Evolutionary conservation across 2,888 invertebrate genomes (phyloP).

Genomic region (Drosophila yooni): DNA sequence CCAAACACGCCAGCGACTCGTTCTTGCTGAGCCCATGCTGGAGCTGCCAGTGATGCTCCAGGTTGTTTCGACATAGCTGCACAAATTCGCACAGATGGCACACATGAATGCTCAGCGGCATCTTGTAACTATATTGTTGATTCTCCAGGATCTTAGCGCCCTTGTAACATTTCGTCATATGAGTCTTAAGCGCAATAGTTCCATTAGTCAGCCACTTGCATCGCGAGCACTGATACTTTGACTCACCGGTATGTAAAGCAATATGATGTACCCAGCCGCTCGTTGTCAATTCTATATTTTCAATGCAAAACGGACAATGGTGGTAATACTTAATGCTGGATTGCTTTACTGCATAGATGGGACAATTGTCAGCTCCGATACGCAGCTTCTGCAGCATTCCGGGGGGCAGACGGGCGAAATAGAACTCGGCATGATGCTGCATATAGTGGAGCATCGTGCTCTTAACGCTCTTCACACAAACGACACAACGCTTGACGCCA

Average conservation of each 20-base stretch:
- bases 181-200: slow-evolving; percentile 11
- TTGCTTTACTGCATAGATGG: slow-evolving; percentile 13
- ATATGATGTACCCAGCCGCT: slow-evolving; percentile 88
- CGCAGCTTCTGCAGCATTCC: slow-evolving; percentile 65
- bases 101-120: slow-evolving; percentile 86
- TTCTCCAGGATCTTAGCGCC: slow-evolving; percentile 20
- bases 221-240: slow-evolving; percentile 88
- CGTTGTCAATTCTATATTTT: slow-evolving; percentile 51
- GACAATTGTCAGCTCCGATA: slow-evolving; percentile 36
- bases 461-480: slow-evolving; percentile 60
- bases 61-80: slow-evolving; percentile 87
- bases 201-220: slow-evolving; percentile 84
- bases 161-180: slow-evolving; percentile 36
- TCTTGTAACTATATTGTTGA: neutral
- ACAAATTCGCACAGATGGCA: slow-evolving; percentile 91
- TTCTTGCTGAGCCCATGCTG: slow-evolving; percentile 70
- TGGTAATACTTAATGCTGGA: slow-evolving; percentile 40
- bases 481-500: slow-evolving; percentile 65
- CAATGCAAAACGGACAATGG: slow-evolving; percentile 81
- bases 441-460: slow-evolving; percentile 67
- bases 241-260: slow-evolving; percentile 92
- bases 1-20: neutral
- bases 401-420: slow-evolving; percentile 76
- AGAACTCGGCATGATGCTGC: slow-evolving; percentile 75
- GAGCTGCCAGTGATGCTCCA: slow-evolving; percentile 87